Evolutionary conservation across 2,113 vertebrate genomes (phyloP), one percentile per base, ranked within the genome.

Genomic region (Anser cygnoides): DNA sequence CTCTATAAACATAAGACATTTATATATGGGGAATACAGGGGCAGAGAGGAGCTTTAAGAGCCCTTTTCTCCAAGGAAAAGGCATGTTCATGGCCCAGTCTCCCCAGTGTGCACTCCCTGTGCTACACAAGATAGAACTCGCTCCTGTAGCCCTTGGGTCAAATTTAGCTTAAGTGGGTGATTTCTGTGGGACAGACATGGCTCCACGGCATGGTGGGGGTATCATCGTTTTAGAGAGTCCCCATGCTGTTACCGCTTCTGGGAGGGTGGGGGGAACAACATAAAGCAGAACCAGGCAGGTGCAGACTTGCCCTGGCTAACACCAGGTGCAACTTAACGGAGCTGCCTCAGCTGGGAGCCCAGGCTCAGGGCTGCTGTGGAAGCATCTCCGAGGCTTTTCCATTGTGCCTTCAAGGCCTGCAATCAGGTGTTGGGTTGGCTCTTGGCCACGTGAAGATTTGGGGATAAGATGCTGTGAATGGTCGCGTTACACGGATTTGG

Each of bases 391-490:
- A 82, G 43, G 33, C 13, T 52, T 75, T 10, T 68, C 35, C 33
- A 80, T 26, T 33, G 13, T 79, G 31, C 73, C 26, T 77, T 14
- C 31, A 77, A 28, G 52, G 63, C 50, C 33, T 37, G 44, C 73
- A 44, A 44, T 16, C 46, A 75, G 28, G 15, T 67, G 49, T 75
- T 35, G 21, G 4, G 13, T 49, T 72, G 62, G 46, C 46, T 87
- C 39, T 79, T 68, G 66, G 39, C 39, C 26, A 26, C 0, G 0
- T 35, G 57, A 26, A 39, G 28, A 23, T 46, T 49, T 31, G 31
- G 31, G 8, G 20, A 20, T 29, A 52, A 55, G 62, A 76, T 14
- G 8, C 5, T 74, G 26, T 22, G 58, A 87, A 21, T 78, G 4
- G 55, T 58, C 41, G 26, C 19, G 6, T 66, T 66, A 14, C 50